Conservation (phyloP, 2,113 vertebrate species). For the Lipophrys pholis region DNA sequence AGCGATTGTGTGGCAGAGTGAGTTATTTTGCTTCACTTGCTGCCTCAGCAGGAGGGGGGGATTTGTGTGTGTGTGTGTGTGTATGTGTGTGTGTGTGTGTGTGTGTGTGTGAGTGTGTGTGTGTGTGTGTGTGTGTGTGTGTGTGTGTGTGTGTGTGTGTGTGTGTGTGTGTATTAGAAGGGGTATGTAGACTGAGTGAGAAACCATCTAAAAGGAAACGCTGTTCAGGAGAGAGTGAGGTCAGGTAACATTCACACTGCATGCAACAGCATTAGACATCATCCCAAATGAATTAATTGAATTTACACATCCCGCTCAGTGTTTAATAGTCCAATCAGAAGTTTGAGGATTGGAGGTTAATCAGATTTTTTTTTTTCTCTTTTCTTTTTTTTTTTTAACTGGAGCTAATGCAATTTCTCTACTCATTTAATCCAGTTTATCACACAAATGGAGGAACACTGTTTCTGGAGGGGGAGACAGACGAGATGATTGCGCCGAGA, state of each 20-base stretch:
- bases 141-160: conserved; percentile 30
- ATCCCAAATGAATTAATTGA: conserved; percentile 47
- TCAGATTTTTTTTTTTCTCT: conserved; percentile 34
- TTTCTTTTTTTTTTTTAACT: conserved; percentile 13
- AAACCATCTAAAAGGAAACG: conserved; percentile 59
- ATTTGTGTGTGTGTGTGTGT: conserved; percentile 38
- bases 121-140: conserved; percentile 27
- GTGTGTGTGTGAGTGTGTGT: conserved; percentile 52
- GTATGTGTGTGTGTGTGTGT: conserved; percentile 50
- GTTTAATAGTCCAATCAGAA: conserved; percentile 51
- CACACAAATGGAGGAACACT: conserved; percentile 34
- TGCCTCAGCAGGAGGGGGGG: conserved; percentile 73
- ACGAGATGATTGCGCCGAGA: conserved; percentile 16
- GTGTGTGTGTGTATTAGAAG: conserved; percentile 53
- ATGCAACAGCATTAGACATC: conserved; percentile 43
- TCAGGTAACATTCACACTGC: conserved; percentile 75
- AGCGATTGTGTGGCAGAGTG: conserved; percentile 83
- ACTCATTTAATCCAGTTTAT: conserved; percentile 54
- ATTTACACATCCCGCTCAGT: conserved; percentile 46
- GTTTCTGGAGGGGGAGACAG: conserved; percentile 25
- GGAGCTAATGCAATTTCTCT: conserved; percentile 39
- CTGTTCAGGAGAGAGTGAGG: conserved; percentile 63
- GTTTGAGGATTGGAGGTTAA: conserved; percentile 45
- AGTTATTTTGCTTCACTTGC: conserved; percentile 87
- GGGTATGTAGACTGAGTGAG: conserved; percentile 43